phyloP scores from a whole-genome alignment of 1,140 invertebrate species.

The Coelopa frigida region DNA sequence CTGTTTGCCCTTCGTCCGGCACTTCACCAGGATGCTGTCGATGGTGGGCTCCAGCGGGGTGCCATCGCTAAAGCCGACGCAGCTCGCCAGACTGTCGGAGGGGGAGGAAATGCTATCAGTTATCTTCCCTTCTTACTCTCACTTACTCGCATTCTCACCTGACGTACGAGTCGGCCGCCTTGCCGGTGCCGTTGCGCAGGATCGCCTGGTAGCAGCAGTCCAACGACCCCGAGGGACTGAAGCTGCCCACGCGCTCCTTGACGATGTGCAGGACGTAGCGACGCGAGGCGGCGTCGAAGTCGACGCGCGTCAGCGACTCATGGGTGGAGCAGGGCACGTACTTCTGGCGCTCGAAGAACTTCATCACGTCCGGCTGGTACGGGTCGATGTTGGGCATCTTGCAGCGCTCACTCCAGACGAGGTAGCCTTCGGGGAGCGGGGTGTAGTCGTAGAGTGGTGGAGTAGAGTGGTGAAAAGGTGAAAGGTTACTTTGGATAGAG shows the following conservation, averaged over 20 bases:
- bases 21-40: slow-evolving; percentile 49
- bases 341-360: slow-evolving; percentile 51
- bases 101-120: slow-evolving; percentile 6
- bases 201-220: slow-evolving; percentile 52
- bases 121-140: background rate
- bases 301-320: slow-evolving; percentile 46
- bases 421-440: slow-evolving; percentile 46
- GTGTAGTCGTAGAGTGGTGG: slow-evolving; percentile 4
- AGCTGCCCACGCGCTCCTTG: slow-evolving; percentile 29
- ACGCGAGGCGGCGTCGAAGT: slow-evolving; percentile 24
- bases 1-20: slow-evolving; percentile 25
- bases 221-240: slow-evolving; percentile 28
- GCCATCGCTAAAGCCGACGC: slow-evolving; percentile 37
- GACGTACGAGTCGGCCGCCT: slow-evolving; percentile 43
- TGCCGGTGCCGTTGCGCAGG: slow-evolving; percentile 28
- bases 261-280: slow-evolving; percentile 31
- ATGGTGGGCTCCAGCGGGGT: slow-evolving; percentile 35
- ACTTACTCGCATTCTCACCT: slow-evolving; percentile 35
- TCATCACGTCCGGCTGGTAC: slow-evolving; percentile 56
- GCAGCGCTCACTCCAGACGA: slow-evolving; percentile 63
- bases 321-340: slow-evolving; percentile 52
- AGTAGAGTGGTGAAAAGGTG: background rate
- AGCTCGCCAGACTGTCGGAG: slow-evolving; percentile 25
- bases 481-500: too few relatives aligned
- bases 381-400: slow-evolving; percentile 62